phyloP scores from a whole-genome alignment of 1,140 invertebrate species.

The Harpegnathos saltator region DNA sequence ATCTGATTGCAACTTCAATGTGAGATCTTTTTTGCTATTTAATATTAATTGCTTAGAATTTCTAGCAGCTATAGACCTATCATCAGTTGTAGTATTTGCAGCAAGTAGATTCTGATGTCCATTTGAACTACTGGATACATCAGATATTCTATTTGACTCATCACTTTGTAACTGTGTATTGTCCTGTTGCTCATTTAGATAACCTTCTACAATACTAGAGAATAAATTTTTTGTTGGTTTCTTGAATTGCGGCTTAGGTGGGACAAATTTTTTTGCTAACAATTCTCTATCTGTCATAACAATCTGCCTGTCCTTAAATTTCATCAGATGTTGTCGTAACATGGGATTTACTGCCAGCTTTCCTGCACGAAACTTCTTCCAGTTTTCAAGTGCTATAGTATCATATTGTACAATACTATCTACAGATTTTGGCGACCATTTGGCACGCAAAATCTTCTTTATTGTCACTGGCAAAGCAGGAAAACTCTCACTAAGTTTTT shows the following conservation, averaged over 20 bases:
- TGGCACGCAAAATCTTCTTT: constrained; percentile 87
- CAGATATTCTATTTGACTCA: neutral
- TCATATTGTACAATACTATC: constrained; percentile 89
- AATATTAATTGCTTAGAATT: neutral
- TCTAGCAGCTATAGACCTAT: neutral
- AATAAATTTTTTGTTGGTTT: constrained; percentile 77
- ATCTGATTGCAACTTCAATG: neutral
- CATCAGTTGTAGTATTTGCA: neutral
- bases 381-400: constrained; percentile 88
- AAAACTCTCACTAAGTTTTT: constrained; percentile 92
- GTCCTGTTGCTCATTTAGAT: constrained; percentile 20
- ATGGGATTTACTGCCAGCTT: constrained; percentile 85
- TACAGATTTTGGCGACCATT: constrained; percentile 87
- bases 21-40: neutral
- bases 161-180: neutral
- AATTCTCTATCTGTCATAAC: constrained; percentile 74
- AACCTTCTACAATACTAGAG: constrained; percentile 63
- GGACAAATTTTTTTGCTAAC: constrained; percentile 74
- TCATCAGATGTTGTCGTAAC: constrained; percentile 88
- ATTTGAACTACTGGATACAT: neutral
- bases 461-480: constrained; percentile 89
- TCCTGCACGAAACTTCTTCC: constrained; percentile 88
- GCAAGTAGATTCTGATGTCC: constrained; percentile 1
- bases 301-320: constrained; percentile 88
- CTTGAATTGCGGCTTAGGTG: constrained; percentile 70